Evolutionary conservation across 2,113 vertebrate genomes (phyloP), one percentile per base, ranked within the genome.

Genomic region (Hypocryptadius cinnamomeus): DNA sequence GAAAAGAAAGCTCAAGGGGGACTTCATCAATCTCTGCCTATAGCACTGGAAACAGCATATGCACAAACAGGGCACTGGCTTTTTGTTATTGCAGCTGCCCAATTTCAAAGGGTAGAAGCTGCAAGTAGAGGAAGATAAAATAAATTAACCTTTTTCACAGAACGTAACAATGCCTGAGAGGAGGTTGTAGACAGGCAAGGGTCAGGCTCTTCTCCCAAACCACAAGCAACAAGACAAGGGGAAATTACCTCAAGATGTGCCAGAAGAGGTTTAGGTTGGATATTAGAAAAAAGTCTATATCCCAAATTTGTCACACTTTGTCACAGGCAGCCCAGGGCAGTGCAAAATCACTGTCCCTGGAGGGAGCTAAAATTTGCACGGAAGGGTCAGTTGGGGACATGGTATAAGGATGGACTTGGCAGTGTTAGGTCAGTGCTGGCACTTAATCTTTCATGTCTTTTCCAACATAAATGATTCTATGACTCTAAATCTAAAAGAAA

Each of bases 91-190:
- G 16, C 37, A 25, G 31, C 60, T 57, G 76, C 94, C 42, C 28
- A 79, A 45, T 89, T 90, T 82, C 84, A 79, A 94, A 85, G 42
- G 23, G 18, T 33, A 69, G 22, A 37, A 94, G 8, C n/a, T 95
- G 33, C n/a, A 92, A 77, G n/a, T 3, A 54, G 22, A 4, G 7
- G 10, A 57, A 70, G 39, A 31, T 12, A n/a, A 30, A 83, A 30
- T 12, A 35, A n/a, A 80, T 42, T 24, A 6, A 6, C 18, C 66
- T 50, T 79, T 72, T 16, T 54, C 6, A 6, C 28, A 90, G 79
- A 76, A 74, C 74, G 85, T 73, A 66, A 42, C 21, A 80, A 8
- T 54, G 19, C 23, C 47, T 45, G 47, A 47, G 9, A 61, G 28
- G 54, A 53, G 33, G 14, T 1, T 33, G 15, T 33, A 17, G 56